These are phyloP conservation scores for Leucophenga maculata DNA, from an alignment of 2,888 invertebrate species.

Conservation along the genomic window DNA sequence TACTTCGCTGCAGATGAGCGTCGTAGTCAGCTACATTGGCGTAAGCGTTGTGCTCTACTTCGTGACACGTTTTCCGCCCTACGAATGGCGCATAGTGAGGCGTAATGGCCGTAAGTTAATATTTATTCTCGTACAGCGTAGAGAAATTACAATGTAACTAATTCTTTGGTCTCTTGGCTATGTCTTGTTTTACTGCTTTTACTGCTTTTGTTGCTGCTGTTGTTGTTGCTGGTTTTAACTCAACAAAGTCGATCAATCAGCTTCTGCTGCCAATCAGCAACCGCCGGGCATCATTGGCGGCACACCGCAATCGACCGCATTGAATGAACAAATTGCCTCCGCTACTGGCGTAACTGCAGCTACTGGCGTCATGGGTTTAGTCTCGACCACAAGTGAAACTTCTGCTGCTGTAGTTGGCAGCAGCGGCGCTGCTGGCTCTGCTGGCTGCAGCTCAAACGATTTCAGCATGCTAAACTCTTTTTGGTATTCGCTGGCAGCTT, in stretches of 20 bases:
- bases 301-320: conserved; percentile 36
- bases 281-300: conserved; percentile 68
- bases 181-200: too few species aligned
- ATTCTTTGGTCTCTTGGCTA: background rate
- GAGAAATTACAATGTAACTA: too few species aligned
- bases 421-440: conserved; percentile 39
- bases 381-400: conserved; percentile 7
- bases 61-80: conserved; percentile 96
- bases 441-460: conserved; percentile 79
- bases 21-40: conserved; percentile 92
- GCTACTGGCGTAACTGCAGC: background rate
- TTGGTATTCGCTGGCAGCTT: conserved; percentile 97
- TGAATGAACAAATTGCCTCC: conserved; percentile 7
- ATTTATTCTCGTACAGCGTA: background rate
- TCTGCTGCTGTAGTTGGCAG: conserved; percentile 3
- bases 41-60: conserved; percentile 98
- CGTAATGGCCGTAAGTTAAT: conserved; percentile 31
- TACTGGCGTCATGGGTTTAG: conserved; percentile 7
- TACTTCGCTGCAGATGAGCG: conserved; percentile 74
- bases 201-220: background rate
- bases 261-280: conserved; percentile 55
- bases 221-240: background rate
- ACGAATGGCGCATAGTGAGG: conserved; percentile 91
- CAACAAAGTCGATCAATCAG: conserved; percentile 46
- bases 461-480: conserved; percentile 96